Conservation (phyloP, 2,797 vertebrate genomes). For the Champsocephalus esox region DNA sequence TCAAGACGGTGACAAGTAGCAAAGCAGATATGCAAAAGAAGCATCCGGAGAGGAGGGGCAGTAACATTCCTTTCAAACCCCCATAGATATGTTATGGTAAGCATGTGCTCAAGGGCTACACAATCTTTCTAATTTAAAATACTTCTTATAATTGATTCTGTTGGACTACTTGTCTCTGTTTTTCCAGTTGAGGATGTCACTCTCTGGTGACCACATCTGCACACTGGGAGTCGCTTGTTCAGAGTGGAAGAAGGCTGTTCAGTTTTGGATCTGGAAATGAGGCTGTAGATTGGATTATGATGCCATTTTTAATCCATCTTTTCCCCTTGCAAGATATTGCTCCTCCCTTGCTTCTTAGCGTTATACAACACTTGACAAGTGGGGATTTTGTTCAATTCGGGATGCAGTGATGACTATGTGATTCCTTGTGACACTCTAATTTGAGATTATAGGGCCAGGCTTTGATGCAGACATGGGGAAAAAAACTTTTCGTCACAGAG, state of each 20-base stretch:
- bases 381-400: constrained; percentile 76
- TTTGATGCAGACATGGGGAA: constrained; percentile 76
- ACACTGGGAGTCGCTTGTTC: constrained; percentile 62
- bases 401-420: constrained; percentile 66
- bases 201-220: constrained; percentile 60
- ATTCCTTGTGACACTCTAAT: constrained; percentile 80
- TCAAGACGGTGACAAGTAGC: constrained; percentile 12
- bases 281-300: constrained; percentile 84
- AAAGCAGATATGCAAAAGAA: constrained; percentile 15
- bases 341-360: constrained; percentile 76
- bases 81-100: constrained; percentile 27
- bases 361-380: constrained; percentile 81
- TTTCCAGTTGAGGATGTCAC: constrained; percentile 11
- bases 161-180: neutral
- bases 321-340: constrained; percentile 77
- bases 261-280: constrained; percentile 79
- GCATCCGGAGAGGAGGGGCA: neutral
- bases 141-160: constrained; percentile 10
- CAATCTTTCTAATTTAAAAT: constrained; percentile 20
- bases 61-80: constrained; percentile 34
- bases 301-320: constrained; percentile 83
- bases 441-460: constrained; percentile 73
- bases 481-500: constrained; percentile 74
- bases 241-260: constrained; percentile 66
- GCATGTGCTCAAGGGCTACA: constrained; percentile 2